Percentiles rank a stretch among this genome's conserved stretches.
Evolutionary conservation across 1,140 invertebrate species (phyloP).

Genomic region (Amyelois transitella): DNA sequence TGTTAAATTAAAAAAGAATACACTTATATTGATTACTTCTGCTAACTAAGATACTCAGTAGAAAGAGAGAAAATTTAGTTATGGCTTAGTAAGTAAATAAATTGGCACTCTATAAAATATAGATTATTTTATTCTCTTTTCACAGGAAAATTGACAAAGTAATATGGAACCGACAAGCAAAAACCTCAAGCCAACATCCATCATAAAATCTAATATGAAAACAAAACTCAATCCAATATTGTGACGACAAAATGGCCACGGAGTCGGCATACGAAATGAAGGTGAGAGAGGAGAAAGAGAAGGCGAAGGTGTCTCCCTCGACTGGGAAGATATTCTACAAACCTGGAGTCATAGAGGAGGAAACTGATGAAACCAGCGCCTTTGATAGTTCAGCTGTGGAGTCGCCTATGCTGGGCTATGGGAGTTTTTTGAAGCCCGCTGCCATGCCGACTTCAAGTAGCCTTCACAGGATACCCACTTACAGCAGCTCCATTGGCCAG

Average conservation of each 20-base stretch:
- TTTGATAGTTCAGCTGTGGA: constrained; percentile 62
- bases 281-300: constrained; percentile 40
- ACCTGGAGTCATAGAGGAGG: constrained; percentile 67
- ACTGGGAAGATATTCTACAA: constrained; percentile 66
- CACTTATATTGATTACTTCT: too few relatives aligned
- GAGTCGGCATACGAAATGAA: constrained; percentile 59
- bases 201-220: background rate
- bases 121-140: background rate
- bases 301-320: constrained; percentile 33
- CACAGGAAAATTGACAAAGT: background rate
- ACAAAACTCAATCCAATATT: constrained; percentile 10
- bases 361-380: constrained; percentile 66
- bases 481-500: constrained; percentile 68
- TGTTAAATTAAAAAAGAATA: too few relatives aligned
- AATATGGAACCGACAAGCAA: background rate
- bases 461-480: constrained; percentile 68
- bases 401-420: constrained; percentile 51
- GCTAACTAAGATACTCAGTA: too few relatives aligned
- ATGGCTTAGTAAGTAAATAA: too few relatives aligned
- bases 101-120: too few relatives aligned
- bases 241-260: constrained; percentile 38
- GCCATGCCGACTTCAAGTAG: constrained; percentile 49
- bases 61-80: too few relatives aligned
- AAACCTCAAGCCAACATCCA: background rate
- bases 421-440: constrained; percentile 46